Evolutionary conservation across 2,888 invertebrate species (phyloP).

Genomic region (Vesta saturnalis): DNA sequence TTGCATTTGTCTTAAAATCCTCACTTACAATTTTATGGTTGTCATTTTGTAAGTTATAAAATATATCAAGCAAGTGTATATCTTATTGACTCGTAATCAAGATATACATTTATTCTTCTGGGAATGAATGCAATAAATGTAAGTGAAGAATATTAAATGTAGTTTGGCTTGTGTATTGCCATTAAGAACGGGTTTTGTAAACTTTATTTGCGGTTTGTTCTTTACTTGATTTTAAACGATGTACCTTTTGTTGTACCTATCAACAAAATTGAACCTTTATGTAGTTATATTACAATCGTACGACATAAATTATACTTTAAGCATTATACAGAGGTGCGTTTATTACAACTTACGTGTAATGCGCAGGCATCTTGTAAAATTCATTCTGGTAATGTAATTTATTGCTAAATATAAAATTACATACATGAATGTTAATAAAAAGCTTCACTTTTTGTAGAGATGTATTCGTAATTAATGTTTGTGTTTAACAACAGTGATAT

Average conservation of each 20-base stretch:
- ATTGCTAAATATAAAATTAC: not conserved
- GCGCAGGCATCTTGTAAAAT: not conserved
- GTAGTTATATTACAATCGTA: conserved; percentile 10
- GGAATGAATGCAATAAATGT: conserved; percentile 36
- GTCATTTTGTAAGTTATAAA: conserved; percentile 30
- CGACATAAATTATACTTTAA: not conserved
- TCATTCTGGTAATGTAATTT: not conserved
- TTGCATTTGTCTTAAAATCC: conserved; percentile 27
- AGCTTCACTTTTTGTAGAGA: not conserved
- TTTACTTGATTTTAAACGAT: conserved; percentile 27
- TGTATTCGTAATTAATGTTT: not conserved
- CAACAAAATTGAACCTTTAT: conserved; percentile 21
- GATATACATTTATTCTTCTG: conserved; percentile 38
- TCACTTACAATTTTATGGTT: conserved; percentile 26
- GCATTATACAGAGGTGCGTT: not conserved
- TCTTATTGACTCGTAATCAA: conserved; percentile 34
- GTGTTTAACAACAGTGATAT: too few relatives aligned
- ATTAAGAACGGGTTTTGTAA: conserved; percentile 32
- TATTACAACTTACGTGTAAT: conserved; percentile 1
- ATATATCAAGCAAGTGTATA: conserved; percentile 33
- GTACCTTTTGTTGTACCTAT: conserved; percentile 25
- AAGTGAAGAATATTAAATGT: conserved; percentile 37
- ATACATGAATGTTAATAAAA: conserved; percentile 1
- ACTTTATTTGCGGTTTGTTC: conserved; percentile 32
- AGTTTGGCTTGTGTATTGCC: conserved; percentile 19